A percentile compares a stretch with the other conserved stretches of the same genome.
Conservation (phyloP, 2,797 vertebrate genomes). For the Aeoliscus strigatus region DNA sequence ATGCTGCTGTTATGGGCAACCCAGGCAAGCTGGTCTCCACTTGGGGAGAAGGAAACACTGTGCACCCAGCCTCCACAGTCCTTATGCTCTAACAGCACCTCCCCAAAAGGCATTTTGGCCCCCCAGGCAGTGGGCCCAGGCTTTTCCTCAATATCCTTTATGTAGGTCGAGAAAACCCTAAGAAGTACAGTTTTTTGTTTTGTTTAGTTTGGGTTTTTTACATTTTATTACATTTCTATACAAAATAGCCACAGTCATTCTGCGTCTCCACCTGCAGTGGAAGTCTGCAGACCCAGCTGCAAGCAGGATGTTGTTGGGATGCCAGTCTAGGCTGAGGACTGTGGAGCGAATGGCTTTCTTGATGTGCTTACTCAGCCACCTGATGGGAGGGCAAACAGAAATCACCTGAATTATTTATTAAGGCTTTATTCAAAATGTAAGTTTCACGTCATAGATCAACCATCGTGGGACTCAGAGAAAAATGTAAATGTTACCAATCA, state of each 20-base stretch:
- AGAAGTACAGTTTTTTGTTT: conserved; percentile 1
- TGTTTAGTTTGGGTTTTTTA: too few species aligned
- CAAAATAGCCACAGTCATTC: too few species aligned
- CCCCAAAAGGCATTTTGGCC: conserved; percentile 81
- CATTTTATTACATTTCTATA: too few species aligned
- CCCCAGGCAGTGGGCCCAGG: conserved; percentile 80
- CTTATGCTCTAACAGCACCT: conserved; percentile 75
- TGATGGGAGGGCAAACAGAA: conserved; percentile 34
- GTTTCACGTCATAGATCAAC: too few species aligned
- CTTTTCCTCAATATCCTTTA: conserved; percentile 82
- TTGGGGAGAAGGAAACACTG: conserved; percentile 76
- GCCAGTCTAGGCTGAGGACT: conserved; percentile 77
- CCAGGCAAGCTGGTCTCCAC: conserved; percentile 76
- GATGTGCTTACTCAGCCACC: conserved; percentile 85
- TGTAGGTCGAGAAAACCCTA: conserved; percentile 79
- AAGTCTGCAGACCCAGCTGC: conserved; percentile 74
- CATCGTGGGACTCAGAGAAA: too few species aligned
- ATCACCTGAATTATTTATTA: not conserved
- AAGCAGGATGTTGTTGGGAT: conserved; percentile 81
- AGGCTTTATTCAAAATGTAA: too few species aligned
- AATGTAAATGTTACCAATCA: conserved; percentile 77
- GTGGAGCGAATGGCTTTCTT: conserved; percentile 76
- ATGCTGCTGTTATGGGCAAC: conserved; percentile 80
- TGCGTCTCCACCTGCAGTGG: conserved; percentile 76
- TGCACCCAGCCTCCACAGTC: conserved; percentile 83